Base-by-base conservation (phyloP, 2,888 invertebrate genomes). In the Reticulitermes lucifugus region DNA sequence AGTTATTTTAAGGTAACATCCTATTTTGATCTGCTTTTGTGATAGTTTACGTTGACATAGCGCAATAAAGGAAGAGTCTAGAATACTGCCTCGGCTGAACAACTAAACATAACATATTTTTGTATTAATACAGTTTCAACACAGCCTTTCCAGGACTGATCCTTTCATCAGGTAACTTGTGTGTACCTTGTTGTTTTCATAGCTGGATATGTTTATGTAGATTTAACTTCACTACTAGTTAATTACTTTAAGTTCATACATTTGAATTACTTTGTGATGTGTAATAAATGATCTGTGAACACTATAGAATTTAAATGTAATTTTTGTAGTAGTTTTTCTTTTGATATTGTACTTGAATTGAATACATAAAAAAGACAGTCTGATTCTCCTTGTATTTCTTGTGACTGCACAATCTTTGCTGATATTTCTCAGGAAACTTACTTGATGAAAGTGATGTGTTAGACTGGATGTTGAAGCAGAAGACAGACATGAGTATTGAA, bases 381-480 rank as follows among this genome's bases (percentile, higher is more conserved):
- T 55, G 18, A 55, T 18, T 55, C 4, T 35, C 18, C 55, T 55
- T 0, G 12, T 18, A 4, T 55, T 55, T 12, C 18, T 55, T 55
- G 55, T 55, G 55, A 65, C 65, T 25, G n/a, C 25, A 65, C 14
- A 18, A 14, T 12, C n/a, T 65, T 41, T 71, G 21, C 12, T 83
- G 85, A 18, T 86, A 59, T 83, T 86, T 89, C 88, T 82, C 90
- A 96, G 96, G 96, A 88, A 94, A 94, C 91, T 91, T 96, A 86
- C 91, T 93, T 87, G 96, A 97, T 89, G 97, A 97, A 91, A 93
- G 93, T 80, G 95, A 96, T 90, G 97, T 98, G 10, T 93, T 98
- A 88, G 95, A 96, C 88, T 98, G 98, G 98, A 96, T 98, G 94
- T 93, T 96, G 86, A 95, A 95, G 90, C 98, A 98, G 90, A 97